Evolutionary conservation across 2,888 invertebrate species (phyloP).

Genomic region (Sinohyriopsis cumingii): DNA sequence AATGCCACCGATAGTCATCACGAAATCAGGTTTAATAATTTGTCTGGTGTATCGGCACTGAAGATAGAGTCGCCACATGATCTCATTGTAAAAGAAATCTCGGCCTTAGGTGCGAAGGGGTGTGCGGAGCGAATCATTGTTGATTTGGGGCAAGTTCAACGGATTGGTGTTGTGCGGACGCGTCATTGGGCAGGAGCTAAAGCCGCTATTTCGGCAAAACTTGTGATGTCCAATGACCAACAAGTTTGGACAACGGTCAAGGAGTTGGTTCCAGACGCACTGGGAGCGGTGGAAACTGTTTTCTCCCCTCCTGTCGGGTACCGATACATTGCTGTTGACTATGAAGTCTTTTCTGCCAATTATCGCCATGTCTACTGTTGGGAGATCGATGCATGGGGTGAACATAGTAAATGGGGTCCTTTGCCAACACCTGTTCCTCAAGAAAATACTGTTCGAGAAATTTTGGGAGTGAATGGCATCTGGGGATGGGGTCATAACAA

Average conservation of each 20-base stretch:
- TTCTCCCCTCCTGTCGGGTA: constrained; percentile 13
- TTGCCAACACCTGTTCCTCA: constrained; percentile 27
- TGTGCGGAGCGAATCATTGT: constrained; percentile 35
- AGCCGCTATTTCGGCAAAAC: constrained; percentile 17
- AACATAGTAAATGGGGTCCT: constrained; percentile 37
- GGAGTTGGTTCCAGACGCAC: constrained; percentile 33
- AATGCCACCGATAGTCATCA: constrained; percentile 22
- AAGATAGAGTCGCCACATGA: constrained; percentile 15
- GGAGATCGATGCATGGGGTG: constrained; percentile 50
- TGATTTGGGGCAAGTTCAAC: constrained; percentile 28
- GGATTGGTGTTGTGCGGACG: constrained; percentile 36
- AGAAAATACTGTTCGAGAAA: constrained; percentile 27
- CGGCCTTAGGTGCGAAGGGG: constrained; percentile 31
- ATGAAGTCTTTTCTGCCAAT: constrained; percentile 22
- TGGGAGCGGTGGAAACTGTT: constrained; percentile 35
- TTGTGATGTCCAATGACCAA: constrained; percentile 37
- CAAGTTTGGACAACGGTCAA: constrained; percentile 23
- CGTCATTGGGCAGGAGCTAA: constrained; percentile 45
- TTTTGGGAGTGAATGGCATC: constrained; percentile 55
- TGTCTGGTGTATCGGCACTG: constrained; percentile 21
- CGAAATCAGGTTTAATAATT: constrained; percentile 11
- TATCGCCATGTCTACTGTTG: constrained; percentile 45
- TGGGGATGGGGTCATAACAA: constrained; percentile 55
- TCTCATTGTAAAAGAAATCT: constrained; percentile 39
- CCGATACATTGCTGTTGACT: constrained; percentile 36